Evolutionary conservation across 1,140 invertebrate species (phyloP), one percentile per base, ranked within the genome.

Genomic region (Diachasmimorpha longicaudata): DNA sequence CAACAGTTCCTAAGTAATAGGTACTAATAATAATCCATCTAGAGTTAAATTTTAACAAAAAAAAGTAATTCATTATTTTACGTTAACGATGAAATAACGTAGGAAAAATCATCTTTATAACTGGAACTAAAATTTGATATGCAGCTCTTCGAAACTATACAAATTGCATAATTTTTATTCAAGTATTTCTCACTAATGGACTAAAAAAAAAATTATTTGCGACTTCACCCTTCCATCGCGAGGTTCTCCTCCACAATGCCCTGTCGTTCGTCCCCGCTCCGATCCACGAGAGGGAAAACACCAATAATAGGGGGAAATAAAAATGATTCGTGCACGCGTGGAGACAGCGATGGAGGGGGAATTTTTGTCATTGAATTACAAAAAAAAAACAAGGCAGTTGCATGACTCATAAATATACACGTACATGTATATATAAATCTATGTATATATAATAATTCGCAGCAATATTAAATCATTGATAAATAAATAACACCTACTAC

Each of bases 341-440:
- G 23, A 63, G 19, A 13, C 4, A 63, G 14, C 58, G 58, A 63
- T 63, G 58, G 58, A 25, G 58, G 58, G 58, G 19, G 23, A 63
- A 11, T 63, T 63, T 16, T 63, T 63, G 58, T 63, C 58, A 63
- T 14, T 63, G 8, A 23, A 14, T 11, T 25, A 52, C 6, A n/a
- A 14, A 52, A 19, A 52, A 63, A 63, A 25, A 10, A 52, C 5
- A 14, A 14, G n/a, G 31, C 23, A 63, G 23, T 25, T 63, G 58
- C 58, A 63, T 63, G 58, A 63, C 23, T 63, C 58, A 63, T 63
- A 63, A 63, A 63, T 63, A 63, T 63, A 63, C 58, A 63, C 58
- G 58, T 63, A 23, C 19, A 23, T 63, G 58, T 63, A 63, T 63
- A 63, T 63, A 63, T 55, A 55, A 31, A 58, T 16, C 48, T 63